These are phyloP conservation scores for Chiroxiphia lanceolata DNA, from an alignment of 2,797 vertebrate species.

Conservation along the genomic window DNA sequence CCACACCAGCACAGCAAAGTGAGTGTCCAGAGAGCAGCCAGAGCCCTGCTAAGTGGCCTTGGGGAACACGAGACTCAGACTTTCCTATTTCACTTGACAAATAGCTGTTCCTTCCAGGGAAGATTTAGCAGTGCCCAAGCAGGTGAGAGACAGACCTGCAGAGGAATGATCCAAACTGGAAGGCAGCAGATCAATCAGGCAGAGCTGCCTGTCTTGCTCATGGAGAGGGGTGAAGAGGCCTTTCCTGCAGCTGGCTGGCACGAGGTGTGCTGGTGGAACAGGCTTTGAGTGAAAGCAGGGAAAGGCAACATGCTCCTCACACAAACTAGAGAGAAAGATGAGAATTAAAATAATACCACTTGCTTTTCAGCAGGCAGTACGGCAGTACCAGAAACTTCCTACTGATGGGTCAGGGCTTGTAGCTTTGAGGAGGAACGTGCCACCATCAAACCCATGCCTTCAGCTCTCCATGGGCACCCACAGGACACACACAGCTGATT, in stretches of 20 bases:
- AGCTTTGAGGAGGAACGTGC: background rate
- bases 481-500: fast-evolving
- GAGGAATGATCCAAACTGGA: background rate
- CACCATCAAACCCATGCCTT: background rate
- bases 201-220: background rate
- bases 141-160: constrained; percentile 39
- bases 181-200: constrained; percentile 35
- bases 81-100: constrained; percentile 36
- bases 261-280: fast-evolving
- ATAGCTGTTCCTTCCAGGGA: constrained; percentile 5
- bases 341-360: background rate
- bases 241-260: background rate
- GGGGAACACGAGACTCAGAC: background rate
- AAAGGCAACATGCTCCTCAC: background rate
- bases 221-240: background rate
- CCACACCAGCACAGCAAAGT: background rate
- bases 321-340: background rate
- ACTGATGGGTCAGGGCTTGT: background rate
- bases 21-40: background rate
- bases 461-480: background rate
- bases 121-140: constrained; percentile 32
- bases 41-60: background rate
- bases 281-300: background rate
- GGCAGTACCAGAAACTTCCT: background rate
- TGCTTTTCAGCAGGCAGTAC: background rate